Evolutionary conservation across 2,113 vertebrate genomes (phyloP).

Genomic region (Oreochromis tanganicae): DNA sequence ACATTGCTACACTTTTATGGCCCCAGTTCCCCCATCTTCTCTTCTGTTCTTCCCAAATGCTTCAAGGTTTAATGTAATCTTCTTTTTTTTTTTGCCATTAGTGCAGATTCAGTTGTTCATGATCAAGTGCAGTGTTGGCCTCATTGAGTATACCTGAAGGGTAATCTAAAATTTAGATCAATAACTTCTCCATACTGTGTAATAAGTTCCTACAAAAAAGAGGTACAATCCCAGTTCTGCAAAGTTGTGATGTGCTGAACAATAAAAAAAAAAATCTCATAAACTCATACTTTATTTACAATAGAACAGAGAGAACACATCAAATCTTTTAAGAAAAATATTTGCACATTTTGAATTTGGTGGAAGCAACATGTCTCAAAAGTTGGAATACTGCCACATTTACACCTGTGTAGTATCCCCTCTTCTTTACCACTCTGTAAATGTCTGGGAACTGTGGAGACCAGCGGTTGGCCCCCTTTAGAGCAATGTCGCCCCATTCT

Average conservation of each 20-base stretch:
- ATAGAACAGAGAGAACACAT: neutral
- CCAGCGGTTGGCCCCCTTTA: neutral
- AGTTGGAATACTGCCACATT: neutral
- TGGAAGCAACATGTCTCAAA: neutral
- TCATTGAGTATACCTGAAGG: neutral
- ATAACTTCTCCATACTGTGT: neutral
- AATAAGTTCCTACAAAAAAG: constrained; percentile 5
- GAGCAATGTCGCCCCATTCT: neutral
- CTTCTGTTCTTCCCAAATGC: neutral
- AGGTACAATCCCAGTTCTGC: neutral
- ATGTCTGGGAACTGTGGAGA: neutral
- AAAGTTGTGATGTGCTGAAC: neutral
- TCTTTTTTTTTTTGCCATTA: neutral
- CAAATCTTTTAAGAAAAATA: neutral
- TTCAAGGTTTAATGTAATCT: neutral
- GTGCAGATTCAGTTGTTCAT: neutral
- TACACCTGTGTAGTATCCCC: neutral
- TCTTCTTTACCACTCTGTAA: neutral
- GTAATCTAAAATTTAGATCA: neutral
- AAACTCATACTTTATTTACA: neutral
- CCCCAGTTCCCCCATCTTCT: neutral
- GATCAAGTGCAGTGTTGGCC: neutral
- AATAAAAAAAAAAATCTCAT: neutral
- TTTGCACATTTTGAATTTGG: neutral
- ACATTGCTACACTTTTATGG: neutral